Evolutionary conservation across 1,140 invertebrate genomes (phyloP).

Genomic region (Drosophila guanche): DNA sequence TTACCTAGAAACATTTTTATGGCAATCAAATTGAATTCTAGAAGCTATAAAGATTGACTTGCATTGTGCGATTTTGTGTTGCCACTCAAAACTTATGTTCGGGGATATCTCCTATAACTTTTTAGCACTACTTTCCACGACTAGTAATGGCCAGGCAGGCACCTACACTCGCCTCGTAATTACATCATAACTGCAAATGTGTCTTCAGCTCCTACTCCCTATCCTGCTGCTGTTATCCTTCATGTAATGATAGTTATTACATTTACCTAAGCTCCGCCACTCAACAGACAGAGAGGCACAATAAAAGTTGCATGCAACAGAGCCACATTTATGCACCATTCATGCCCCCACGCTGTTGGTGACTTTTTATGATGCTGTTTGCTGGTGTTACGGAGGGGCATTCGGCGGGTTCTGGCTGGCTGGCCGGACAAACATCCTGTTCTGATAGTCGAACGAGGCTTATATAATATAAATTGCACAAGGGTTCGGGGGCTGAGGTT

Average conservation of each 20-base stretch:
- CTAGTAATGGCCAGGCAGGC: too few species aligned
- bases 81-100: too few species aligned
- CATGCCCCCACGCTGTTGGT: slow-evolving; percentile 25
- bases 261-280: slow-evolving; percentile 51
- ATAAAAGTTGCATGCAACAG: slow-evolving; percentile 47
- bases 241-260: slow-evolving; percentile 58
- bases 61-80: too few species aligned
- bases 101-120: too few species aligned
- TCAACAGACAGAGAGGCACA: slow-evolving; percentile 23
- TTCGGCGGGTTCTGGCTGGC: not conserved
- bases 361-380: slow-evolving; percentile 52
- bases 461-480: slow-evolving; percentile 75
- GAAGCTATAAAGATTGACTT: too few species aligned
- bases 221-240: slow-evolving; percentile 1
- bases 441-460: slow-evolving; percentile 61
- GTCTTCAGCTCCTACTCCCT: slow-evolving; percentile 6
- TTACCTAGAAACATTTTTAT: not conserved
- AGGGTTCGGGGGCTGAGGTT: slow-evolving; percentile 27
- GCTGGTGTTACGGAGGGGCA: not conserved
- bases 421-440: slow-evolving; percentile 64
- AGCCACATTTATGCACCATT: slow-evolving; percentile 44
- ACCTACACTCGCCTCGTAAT: slow-evolving; percentile 30
- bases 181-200: slow-evolving; percentile 40
- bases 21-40: too few species aligned
- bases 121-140: too few species aligned